Conservation (phyloP, 1,140 invertebrate genomes). For the Brachionus sp. region DNA sequence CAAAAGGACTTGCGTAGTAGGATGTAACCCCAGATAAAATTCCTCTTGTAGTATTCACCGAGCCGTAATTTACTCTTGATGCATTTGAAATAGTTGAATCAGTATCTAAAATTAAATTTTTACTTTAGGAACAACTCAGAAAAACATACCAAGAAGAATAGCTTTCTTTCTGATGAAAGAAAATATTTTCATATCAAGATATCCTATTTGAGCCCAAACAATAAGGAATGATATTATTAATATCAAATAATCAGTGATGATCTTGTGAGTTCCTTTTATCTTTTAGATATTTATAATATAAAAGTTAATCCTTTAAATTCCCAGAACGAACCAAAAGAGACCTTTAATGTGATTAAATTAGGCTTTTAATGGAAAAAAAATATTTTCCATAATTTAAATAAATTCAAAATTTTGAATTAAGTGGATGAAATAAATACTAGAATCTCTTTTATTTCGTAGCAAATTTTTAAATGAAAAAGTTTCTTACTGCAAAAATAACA, state of each 20-base stretch:
- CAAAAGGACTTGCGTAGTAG: slow-evolving; percentile 5
- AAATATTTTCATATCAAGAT: slow-evolving; percentile 43
- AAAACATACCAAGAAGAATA: neutral
- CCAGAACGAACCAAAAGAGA: neutral
- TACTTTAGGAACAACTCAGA: neutral
- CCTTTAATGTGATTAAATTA: neutral
- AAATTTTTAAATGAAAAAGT: neutral
- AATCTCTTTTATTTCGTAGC: too few relatives aligned
- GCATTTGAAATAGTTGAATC: slow-evolving; percentile 6
- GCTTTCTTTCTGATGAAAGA: neutral
- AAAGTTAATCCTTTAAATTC: too few relatives aligned
- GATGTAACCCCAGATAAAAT: neutral
- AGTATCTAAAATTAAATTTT: neutral
- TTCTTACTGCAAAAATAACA: slow-evolving; percentile 26
- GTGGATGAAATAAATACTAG: neutral
- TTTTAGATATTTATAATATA: neutral
- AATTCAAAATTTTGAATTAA: neutral
- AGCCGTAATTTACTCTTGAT: neutral
- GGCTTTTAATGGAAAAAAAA: neutral
- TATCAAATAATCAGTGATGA: slow-evolving; percentile 20
- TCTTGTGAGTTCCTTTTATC: slow-evolving; percentile 36
- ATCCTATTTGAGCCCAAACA: slow-evolving; percentile 35
- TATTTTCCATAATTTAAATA: too few relatives aligned
- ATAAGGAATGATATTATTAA: slow-evolving; percentile 32
- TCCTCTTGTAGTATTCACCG: neutral